Evolutionary conservation across 2,113 vertebrate genomes (phyloP).

Genomic region (Plestiodon gilberti): DNA sequence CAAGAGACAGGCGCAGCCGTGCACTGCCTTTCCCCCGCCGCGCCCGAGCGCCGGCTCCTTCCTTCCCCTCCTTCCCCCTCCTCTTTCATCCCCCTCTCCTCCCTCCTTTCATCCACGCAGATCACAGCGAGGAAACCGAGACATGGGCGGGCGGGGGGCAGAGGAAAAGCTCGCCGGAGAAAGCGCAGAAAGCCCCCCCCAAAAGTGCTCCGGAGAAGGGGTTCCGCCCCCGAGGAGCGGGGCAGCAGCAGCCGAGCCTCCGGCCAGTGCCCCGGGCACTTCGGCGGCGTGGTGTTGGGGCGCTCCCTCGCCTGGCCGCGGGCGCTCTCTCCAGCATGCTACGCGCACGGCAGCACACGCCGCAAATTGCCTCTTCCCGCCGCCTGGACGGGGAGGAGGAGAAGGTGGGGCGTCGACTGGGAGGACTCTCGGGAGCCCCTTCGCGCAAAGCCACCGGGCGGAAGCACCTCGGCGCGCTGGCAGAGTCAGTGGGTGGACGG

Average conservation of each 20-base stretch:
- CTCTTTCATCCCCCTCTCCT: background rate
- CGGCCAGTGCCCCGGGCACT: background rate
- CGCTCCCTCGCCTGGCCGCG: background rate
- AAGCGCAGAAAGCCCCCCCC: background rate
- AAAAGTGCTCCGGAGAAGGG: background rate
- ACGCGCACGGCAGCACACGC: background rate
- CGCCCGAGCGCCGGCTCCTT: conserved; percentile 24
- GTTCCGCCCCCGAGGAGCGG: background rate
- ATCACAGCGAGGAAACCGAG: background rate
- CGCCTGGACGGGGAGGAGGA: background rate
- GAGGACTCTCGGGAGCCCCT: background rate
- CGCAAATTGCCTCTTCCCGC: background rate
- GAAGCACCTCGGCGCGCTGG: too few relatives aligned
- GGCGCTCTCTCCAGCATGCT: background rate
- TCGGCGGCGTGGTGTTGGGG: background rate
- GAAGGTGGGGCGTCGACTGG: background rate
- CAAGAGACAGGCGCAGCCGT: conserved; percentile 21
- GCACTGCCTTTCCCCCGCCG: conserved; percentile 25
- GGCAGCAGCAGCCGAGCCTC: background rate
- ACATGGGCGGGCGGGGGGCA: conserved; percentile 5
- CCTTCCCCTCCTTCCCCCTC: background rate
- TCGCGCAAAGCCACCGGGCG: background rate
- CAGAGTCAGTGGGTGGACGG: background rate
- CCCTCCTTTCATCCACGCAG: conserved; percentile 34
- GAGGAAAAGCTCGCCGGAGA: too few relatives aligned